A percentile compares a stretch with the other conserved stretches of the same genome.
phyloP scores from a whole-genome alignment of 2,113 vertebrate genomes.

The Phrynosoma platyrhinos region DNA sequence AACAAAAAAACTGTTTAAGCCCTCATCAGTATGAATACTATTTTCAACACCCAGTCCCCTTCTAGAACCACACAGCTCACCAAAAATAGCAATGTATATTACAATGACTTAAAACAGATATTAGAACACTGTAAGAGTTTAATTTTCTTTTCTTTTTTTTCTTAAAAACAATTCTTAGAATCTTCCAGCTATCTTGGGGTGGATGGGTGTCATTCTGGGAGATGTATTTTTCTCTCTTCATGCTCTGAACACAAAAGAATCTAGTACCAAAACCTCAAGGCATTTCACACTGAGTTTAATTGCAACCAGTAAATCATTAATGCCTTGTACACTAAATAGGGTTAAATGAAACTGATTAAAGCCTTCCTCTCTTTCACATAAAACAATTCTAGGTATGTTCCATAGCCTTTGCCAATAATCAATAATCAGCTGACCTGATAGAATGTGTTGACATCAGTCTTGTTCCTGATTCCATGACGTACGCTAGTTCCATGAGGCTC shows the following conservation, averaged over 20 bases:
- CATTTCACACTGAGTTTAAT: not conserved
- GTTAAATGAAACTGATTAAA: not conserved
- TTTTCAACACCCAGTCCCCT: not conserved
- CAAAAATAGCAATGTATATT: not conserved
- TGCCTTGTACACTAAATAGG: not conserved
- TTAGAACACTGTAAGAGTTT: too few relatives aligned
- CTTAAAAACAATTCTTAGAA: too few relatives aligned
- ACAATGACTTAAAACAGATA: not conserved
- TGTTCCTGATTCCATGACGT: conserved; percentile 42
- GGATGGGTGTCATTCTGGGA: too few relatives aligned
- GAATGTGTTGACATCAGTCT: conserved; percentile 40
- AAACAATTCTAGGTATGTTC: not conserved
- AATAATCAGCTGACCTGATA: conserved; percentile 76
- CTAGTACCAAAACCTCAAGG: not conserved
- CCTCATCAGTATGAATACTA: not conserved
- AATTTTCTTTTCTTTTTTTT: not conserved
- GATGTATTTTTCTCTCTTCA: too few relatives aligned
- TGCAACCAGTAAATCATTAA: not conserved
- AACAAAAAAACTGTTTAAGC: conserved; percentile 31
- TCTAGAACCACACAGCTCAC: not conserved
- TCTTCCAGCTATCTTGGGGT: too few relatives aligned
- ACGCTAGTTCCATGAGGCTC: conserved; percentile 45
- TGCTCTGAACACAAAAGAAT: not conserved
- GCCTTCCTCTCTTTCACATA: not conserved
- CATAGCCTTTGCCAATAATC: not conserved